These are phyloP conservation scores for Silurus lanzhouensis DNA, from an alignment of 2,797 vertebrate species.

Conservation along the genomic window DNA sequence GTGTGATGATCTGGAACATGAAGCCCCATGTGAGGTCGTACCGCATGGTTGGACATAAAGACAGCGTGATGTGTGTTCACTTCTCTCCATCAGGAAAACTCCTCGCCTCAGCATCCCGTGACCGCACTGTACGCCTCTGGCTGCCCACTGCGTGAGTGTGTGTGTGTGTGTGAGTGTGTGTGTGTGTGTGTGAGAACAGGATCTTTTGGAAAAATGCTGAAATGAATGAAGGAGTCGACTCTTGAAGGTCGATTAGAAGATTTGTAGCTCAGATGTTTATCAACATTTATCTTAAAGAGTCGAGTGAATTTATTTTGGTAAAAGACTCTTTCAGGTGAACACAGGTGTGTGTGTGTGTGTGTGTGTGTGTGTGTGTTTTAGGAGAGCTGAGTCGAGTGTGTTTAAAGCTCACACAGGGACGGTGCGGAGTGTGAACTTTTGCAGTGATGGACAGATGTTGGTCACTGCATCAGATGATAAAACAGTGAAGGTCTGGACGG, in stretches of 20 bases:
- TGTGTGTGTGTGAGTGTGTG: constrained; percentile 3
- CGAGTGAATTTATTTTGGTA: too few relatives aligned
- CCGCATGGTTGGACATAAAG: constrained; percentile 91
- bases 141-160: constrained; percentile 88
- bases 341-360: too few relatives aligned
- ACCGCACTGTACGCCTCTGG: constrained; percentile 96
- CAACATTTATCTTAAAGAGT: too few relatives aligned
- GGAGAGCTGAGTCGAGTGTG: constrained; percentile 89
- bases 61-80: constrained; percentile 84
- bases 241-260: too few relatives aligned
- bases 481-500: constrained; percentile 92
- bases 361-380: constrained; percentile 55
- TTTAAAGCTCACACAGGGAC: constrained; percentile 91
- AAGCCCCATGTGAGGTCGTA: constrained; percentile 90
- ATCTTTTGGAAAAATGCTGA: too few relatives aligned
- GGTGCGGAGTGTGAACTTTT: constrained; percentile 91
- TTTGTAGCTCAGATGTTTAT: too few relatives aligned
- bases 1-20: constrained; percentile 95
- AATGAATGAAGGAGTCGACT: too few relatives aligned
- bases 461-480: constrained; percentile 98
- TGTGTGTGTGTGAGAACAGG: not conserved
- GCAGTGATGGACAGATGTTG: constrained; percentile 86
- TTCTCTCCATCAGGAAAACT: constrained; percentile 95
- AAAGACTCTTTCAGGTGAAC: too few relatives aligned
- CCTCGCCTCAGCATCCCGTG: constrained; percentile 90